phyloP scores from a whole-genome alignment of 2,797 vertebrate genomes.

The Florisuga fusca region DNA sequence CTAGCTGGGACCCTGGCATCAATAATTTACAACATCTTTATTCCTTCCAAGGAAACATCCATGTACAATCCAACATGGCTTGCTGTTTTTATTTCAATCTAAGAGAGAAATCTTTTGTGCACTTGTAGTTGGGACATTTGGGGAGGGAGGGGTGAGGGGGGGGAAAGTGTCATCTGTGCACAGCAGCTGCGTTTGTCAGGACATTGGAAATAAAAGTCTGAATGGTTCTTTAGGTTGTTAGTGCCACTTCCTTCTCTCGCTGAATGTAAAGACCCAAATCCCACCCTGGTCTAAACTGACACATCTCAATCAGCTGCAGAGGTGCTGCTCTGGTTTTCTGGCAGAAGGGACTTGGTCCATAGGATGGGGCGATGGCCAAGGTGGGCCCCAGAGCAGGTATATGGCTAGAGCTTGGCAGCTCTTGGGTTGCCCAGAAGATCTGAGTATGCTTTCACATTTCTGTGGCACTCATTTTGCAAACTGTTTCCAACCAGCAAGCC shows the following conservation, averaged over 20 bases:
- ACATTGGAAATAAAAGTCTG: no score
- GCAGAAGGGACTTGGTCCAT: not conserved
- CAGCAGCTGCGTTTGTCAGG: not conserved
- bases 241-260: not conserved
- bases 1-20: not conserved
- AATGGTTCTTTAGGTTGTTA: not conserved
- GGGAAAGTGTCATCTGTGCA: not conserved
- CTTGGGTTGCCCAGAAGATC: not conserved
- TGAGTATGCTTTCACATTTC: accelerated
- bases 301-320: not conserved
- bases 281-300: not conserved
- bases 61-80: conserved; percentile 18
- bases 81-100: not conserved
- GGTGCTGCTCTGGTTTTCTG: not conserved
- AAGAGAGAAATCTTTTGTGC: not conserved
- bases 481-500: not conserved
- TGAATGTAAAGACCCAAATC: not conserved
- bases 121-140: not conserved
- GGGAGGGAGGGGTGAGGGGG: no score
- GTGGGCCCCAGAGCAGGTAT: not conserved
- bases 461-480: not conserved
- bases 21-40: not conserved
- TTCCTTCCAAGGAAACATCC: not conserved
- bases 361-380: not conserved
- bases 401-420: not conserved